Conservation (phyloP, 2,888 invertebrate genomes). For the Netelia melanura region DNA sequence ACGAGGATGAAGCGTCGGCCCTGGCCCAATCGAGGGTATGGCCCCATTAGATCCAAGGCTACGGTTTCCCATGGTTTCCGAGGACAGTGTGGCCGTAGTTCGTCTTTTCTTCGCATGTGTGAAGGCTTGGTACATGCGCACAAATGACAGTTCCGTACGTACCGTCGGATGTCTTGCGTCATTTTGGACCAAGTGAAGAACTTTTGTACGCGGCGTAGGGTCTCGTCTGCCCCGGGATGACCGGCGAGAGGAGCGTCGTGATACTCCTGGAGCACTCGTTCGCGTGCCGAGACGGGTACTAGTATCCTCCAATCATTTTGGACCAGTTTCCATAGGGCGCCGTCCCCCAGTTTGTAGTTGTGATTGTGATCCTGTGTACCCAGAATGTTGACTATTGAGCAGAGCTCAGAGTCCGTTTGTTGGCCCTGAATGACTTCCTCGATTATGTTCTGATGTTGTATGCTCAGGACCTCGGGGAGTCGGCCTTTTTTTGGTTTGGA, state of each 20-base stretch:
- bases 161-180: neutral
- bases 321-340: neutral
- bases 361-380: neutral
- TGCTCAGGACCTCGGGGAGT: neutral
- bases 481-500: neutral
- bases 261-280: neutral
- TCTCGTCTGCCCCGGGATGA: slow-evolving; percentile 12
- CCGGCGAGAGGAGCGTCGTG: neutral
- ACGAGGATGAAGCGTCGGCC: no score
- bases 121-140: neutral
- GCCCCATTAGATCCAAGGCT: no score
- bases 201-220: neutral
- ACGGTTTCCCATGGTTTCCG: no score
- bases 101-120: neutral
- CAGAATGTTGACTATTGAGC: neutral
- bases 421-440: neutral
- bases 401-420: neutral
- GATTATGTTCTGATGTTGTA: neutral
- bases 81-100: no score
- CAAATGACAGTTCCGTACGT: neutral
- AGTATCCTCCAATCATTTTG: neutral
- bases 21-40: no score
- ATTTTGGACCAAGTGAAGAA: neutral
- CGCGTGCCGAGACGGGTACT: no score
- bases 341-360: neutral